A percentile compares a stretch with the other conserved stretches of the same genome.
These are phyloP conservation scores for Odontophorus gujanensis DNA, from an alignment of 2,113 vertebrate species.

Conservation along the genomic window DNA sequence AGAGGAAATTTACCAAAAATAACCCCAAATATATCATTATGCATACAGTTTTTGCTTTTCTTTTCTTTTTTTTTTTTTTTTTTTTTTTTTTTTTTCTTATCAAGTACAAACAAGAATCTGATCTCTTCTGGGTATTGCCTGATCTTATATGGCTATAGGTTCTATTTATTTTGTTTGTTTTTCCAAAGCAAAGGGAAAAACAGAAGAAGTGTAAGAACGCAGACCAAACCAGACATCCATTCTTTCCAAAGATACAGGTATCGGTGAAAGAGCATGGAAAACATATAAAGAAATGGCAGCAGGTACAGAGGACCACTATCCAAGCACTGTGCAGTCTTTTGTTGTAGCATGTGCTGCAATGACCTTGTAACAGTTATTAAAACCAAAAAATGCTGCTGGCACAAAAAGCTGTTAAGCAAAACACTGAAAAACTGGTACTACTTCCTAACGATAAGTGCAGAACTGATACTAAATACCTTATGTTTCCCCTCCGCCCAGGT, in stretches of 20 bases:
- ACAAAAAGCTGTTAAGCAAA: constrained; percentile 73
- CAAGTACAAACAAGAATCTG: constrained; percentile 74
- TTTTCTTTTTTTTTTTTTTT: neutral
- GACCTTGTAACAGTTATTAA: constrained; percentile 59
- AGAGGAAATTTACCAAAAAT: constrained; percentile 75
- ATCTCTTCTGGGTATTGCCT: constrained; percentile 73
- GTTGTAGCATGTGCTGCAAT: constrained; percentile 46
- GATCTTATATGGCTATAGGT: constrained; percentile 72
- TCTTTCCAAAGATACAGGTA: constrained; percentile 55
- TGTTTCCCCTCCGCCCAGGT: neutral
- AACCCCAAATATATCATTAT: constrained; percentile 73
- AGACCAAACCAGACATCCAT: constrained; percentile 14
- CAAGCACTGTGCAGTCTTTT: constrained; percentile 59
- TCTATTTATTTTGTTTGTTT: constrained; percentile 48
- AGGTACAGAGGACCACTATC: constrained; percentile 64
- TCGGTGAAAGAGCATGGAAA: constrained; percentile 65
- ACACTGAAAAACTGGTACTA: constrained; percentile 61
- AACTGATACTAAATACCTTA: neutral
- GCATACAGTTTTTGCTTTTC: neutral
- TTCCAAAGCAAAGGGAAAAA: constrained; percentile 58
- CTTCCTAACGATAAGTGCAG: constrained; percentile 67
- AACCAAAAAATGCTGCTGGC: constrained; percentile 60
- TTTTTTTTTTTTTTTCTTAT: constrained; percentile 35
- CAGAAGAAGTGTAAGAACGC: neutral
- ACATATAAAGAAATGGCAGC: constrained; percentile 28